Evolutionary conservation across 2,113 vertebrate species (phyloP).

Genomic region (Eurypyga helias): DNA sequence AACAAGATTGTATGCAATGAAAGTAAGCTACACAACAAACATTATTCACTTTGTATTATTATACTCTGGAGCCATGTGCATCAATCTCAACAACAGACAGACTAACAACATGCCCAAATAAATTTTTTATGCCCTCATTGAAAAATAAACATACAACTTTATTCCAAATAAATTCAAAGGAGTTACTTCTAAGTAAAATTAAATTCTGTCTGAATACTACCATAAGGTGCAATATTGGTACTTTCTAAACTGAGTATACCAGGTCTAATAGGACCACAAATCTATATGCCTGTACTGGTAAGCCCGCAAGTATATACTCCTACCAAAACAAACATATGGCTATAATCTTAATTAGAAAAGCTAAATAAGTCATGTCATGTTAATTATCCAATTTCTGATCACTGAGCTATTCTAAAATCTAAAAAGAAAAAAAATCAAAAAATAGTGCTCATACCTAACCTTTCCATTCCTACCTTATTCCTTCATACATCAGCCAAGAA

Average conservation of each 20-base stretch:
- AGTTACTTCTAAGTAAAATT: not conserved
- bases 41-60: not conserved
- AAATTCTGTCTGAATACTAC: not conserved
- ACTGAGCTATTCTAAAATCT: conserved; percentile 8
- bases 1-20: not conserved
- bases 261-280: not conserved
- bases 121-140: not conserved
- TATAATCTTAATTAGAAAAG: conserved; percentile 9
- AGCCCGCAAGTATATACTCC: not conserved
- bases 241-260: not conserved
- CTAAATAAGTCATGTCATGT: not conserved
- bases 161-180: not conserved
- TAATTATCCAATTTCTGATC: conserved; percentile 45
- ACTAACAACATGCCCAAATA: not conserved
- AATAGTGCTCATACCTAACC: not conserved
- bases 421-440: not conserved
- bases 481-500: conserved; percentile 15
- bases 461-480: not conserved
- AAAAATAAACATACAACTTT: not conserved
- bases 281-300: not conserved
- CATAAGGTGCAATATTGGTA: not conserved
- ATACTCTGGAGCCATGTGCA: not conserved
- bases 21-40: not conserved
- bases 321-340: not conserved
- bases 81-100: not conserved